phyloP scores from a whole-genome alignment of 2,113 vertebrate species.

The Paratilapia polleni region DNA sequence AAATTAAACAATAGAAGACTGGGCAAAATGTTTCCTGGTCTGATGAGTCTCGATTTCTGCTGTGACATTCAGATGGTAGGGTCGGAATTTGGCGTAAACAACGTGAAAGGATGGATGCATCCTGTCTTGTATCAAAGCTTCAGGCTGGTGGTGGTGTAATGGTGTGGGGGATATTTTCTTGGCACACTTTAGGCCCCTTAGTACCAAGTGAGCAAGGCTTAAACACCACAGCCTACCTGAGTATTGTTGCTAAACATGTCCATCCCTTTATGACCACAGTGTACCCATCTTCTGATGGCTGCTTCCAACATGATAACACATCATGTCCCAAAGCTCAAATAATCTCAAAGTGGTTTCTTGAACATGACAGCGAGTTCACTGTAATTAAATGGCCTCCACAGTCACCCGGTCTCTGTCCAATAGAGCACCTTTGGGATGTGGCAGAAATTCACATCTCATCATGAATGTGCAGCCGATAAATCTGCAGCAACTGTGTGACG shows the following conservation, averaged over 20 bases:
- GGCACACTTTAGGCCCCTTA: not conserved
- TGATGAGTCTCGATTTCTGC: not conserved
- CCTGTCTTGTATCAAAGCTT: not conserved
- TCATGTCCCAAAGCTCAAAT: no score
- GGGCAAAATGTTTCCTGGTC: not conserved
- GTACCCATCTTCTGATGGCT: not conserved
- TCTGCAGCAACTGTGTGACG: not conserved
- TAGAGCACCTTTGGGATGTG: no score
- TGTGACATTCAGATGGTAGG: not conserved
- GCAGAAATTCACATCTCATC: no score
- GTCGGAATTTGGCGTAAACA: not conserved
- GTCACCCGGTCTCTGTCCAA: no score
- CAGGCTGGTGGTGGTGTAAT: not conserved
- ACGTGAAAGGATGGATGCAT: not conserved
- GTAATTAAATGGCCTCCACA: no score
- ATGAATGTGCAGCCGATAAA: not conserved
- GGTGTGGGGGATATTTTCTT: not conserved
- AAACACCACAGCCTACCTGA: not conserved
- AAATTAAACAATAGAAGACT: not conserved
- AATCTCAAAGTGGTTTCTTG: no score
- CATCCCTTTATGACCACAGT: not conserved
- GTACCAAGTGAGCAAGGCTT: not conserved
- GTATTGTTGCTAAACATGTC: not conserved
- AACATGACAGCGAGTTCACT: no score
- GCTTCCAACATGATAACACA: not conserved